Evolutionary conservation across 2,888 invertebrate species (phyloP), one percentile per base, ranked within the genome.

Genomic region (Cancer borealis): DNA sequence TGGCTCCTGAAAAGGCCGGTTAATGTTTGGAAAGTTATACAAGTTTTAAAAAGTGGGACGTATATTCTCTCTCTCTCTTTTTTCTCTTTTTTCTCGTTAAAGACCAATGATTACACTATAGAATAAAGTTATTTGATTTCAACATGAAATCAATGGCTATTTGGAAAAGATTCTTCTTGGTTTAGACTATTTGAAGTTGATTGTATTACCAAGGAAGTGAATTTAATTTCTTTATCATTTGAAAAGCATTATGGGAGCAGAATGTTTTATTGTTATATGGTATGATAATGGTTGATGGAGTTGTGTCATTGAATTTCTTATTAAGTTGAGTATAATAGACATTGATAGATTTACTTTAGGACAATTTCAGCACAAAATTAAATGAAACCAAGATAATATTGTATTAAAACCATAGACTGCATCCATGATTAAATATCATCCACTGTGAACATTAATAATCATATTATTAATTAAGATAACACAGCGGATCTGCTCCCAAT

Each of bases 391-490:
- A 79, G 26, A 26, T 79, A 21, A 79, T n/a, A 79, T 10, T 79
- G 21, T 79, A 79, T 79, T 30, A 26, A 79, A 10, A n/a, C 26
- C 26, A 79, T 79, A 26, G 26, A n/a, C 10, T 79, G 30, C 73
- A 79, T 79, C 73, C n/a, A 26, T 30, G 26, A 79, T 26, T 79
- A 26, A 79, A 26, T 79, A 3, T 90, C 54, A 30, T 90, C 54
- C 47, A 39, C 54, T 90, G 90, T 90, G 90, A 90, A 60, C 90
- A 90, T 90, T 30, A 90, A 60, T 60, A 60, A 90, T 90, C 90
- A 90, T 90, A 90, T 90, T 90, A 90, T 90, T 90, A 45, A 60
- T 14, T 90, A 90, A 90, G 90, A 90, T 46, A n/a, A 21, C 60
- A 26, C 21, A n/a, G 73, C 26, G 26, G 73, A 79, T 26, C n/a